These are phyloP conservation scores for Chromoteleia sp. DNA, from an alignment of 2,888 invertebrate species.

Conservation along the genomic window DNA sequence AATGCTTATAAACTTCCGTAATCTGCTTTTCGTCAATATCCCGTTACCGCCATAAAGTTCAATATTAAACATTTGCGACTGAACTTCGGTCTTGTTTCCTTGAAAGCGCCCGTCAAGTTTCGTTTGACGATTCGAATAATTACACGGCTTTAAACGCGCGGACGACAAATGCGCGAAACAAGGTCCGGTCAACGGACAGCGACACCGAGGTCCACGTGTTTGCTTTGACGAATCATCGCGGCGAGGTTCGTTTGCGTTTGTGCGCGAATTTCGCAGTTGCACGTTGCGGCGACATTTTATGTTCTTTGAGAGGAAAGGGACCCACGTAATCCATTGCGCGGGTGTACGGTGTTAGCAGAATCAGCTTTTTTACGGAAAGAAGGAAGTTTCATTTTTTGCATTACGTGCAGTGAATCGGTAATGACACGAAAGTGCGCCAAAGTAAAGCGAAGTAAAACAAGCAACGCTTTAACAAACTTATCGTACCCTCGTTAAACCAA, in stretches of 20 bases:
- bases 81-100: slow-evolving; percentile 1
- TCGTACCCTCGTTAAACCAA: slow-evolving; percentile 69
- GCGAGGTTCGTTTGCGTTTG: slow-evolving; percentile 46
- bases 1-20: slow-evolving; percentile 42
- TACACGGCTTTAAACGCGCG: slow-evolving; percentile 1
- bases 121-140: slow-evolving; percentile 16
- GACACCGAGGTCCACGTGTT: slow-evolving; percentile 12
- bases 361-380: slow-evolving; percentile 61
- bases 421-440: slow-evolving; percentile 62
- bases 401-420: slow-evolving; percentile 66
- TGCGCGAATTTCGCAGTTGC: slow-evolving; percentile 40
- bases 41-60: slow-evolving; percentile 32
- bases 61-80: slow-evolving; percentile 40
- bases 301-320: slow-evolving; percentile 48
- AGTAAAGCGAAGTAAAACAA: slow-evolving; percentile 66
- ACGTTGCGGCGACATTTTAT: slow-evolving; percentile 46
- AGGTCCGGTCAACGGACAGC: neutral
- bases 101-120: neutral
- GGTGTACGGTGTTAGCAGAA: slow-evolving; percentile 35
- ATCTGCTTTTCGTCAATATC: slow-evolving; percentile 49
- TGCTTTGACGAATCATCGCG: slow-evolving; percentile 52
- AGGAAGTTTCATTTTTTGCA: slow-evolving; percentile 68
- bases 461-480: slow-evolving; percentile 70
- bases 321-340: slow-evolving; percentile 59
- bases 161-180: neutral